Evolutionary conservation across 2,888 invertebrate genomes (phyloP).

Genomic region (Acanthosepion esculentum): DNA sequence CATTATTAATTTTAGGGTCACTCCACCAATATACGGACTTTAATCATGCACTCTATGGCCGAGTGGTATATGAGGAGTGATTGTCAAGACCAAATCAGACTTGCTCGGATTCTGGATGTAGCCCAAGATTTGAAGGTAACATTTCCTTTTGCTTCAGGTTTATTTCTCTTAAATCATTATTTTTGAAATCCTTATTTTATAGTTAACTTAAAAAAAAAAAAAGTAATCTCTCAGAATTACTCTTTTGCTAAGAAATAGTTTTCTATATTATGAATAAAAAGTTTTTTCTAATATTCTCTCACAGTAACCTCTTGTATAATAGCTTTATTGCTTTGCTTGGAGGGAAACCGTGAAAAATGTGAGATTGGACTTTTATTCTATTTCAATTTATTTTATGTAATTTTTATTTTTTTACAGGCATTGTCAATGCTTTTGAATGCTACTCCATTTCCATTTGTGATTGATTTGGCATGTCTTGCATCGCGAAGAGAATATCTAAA

Average conservation of each 20-base stretch:
- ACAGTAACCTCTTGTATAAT: too few species aligned
- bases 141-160: not conserved
- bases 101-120: conserved; percentile 95
- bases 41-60: conserved; percentile 94
- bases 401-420: conserved; percentile 80
- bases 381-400: not conserved
- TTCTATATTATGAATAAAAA: too few species aligned
- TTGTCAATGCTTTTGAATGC: conserved; percentile 92
- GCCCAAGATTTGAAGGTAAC: conserved; percentile 87
- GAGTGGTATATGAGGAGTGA: conserved; percentile 94
- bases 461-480: conserved; percentile 97
- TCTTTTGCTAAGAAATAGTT: too few species aligned
- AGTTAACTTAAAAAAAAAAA: too few species aligned
- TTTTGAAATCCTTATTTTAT: too few species aligned
- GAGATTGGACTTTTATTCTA: too few species aligned
- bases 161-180: too few species aligned
- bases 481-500: conserved; percentile 97
- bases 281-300: too few species aligned
- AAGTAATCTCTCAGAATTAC: too few species aligned
- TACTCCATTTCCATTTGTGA: conserved; percentile 86
- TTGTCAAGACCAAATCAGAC: conserved; percentile 88
- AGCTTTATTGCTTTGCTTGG: too few species aligned
- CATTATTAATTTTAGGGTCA: conserved; percentile 63
- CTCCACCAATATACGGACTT: conserved; percentile 70
- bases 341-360: too few species aligned